Evolutionary conservation across 2,888 invertebrate species (phyloP).

Genomic region (Catocala nupta): DNA sequence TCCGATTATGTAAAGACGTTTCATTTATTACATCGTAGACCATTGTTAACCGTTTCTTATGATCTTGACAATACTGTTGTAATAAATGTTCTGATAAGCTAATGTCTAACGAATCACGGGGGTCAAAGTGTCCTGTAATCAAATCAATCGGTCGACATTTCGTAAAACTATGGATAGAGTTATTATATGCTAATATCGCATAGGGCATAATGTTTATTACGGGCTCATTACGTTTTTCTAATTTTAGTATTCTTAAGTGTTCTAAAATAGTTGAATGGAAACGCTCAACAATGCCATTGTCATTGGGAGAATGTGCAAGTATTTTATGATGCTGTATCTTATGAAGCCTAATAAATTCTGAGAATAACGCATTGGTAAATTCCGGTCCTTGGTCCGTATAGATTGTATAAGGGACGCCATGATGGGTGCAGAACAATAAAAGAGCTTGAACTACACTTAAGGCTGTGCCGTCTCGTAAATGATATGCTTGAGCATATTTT

Average conservation of each 20-base stretch:
- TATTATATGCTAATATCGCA: slow-evolving; percentile 40
- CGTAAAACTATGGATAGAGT: no score
- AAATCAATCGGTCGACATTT: slow-evolving; percentile 43
- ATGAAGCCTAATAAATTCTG: no score
- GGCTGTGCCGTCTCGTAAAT: no score
- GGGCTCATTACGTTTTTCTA: slow-evolving; percentile 22
- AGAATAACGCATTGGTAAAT: no score
- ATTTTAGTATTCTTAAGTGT: slow-evolving; percentile 33
- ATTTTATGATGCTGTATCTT: slow-evolving; percentile 41
- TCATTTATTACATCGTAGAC: slow-evolving; percentile 25
- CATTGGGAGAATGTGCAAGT: slow-evolving; percentile 34
- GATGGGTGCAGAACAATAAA: no score
- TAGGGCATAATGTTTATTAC: no score
- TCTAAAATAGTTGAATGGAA: no score
- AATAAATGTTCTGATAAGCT: slow-evolving; percentile 40
- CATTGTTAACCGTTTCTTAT: slow-evolving; percentile 27
- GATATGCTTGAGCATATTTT: no score
- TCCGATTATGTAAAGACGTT: not conserved
- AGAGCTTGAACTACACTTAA: no score
- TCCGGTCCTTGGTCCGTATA: no score
- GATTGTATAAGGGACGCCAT: no score
- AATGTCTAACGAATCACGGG: slow-evolving; percentile 44
- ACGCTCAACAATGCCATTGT: slow-evolving; percentile 34
- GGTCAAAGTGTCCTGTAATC: no score
- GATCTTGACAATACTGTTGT: slow-evolving; percentile 41